A percentile compares a stretch with the other conserved stretches of the same genome.
These are phyloP conservation scores for Mamestra brassicae DNA, from an alignment of 2,888 invertebrate genomes.

Conservation along the genomic window DNA sequence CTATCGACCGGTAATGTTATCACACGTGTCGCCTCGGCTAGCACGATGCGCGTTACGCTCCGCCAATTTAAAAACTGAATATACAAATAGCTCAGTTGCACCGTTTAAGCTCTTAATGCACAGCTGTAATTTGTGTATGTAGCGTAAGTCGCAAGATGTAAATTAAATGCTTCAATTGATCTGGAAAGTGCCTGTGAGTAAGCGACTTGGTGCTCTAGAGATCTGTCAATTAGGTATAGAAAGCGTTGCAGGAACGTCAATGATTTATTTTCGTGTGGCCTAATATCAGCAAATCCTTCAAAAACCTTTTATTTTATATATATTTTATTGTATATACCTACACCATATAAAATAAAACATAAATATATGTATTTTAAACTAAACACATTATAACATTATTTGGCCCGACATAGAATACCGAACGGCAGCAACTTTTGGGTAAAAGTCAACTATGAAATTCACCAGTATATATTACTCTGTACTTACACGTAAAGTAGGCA, in stretches of 20 bases:
- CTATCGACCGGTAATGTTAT: conserved; percentile 74
- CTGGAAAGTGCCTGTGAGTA: background rate
- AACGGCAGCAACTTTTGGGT: conserved; percentile 21
- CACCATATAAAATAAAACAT: background rate
- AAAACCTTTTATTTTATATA: too few relatives aligned
- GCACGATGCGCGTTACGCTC: conserved; percentile 11
- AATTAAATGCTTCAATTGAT: conserved; percentile 40
- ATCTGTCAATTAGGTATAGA: too few relatives aligned
- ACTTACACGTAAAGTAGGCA: conserved; percentile 45
- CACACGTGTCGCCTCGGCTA: conserved; percentile 70
- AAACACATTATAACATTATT: conserved; percentile 8
- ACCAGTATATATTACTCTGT: conserved; percentile 50
- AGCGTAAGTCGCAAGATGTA: too few relatives aligned
- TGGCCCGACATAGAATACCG: conserved; percentile 22
- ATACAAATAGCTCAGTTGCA: too few relatives aligned
- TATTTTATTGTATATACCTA: too few relatives aligned
- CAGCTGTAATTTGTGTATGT: too few relatives aligned
- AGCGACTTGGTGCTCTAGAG: background rate
- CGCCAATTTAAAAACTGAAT: conserved; percentile 28
- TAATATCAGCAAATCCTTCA: too few relatives aligned
- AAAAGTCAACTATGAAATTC: conserved; percentile 40
- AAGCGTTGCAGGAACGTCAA: background rate
- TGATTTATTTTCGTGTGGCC: background rate
- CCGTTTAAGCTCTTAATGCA: too few relatives aligned
- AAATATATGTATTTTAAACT: background rate